Base-by-base conservation (phyloP, 2,113 vertebrate genomes). In the Paradisaea rubra region DNA sequence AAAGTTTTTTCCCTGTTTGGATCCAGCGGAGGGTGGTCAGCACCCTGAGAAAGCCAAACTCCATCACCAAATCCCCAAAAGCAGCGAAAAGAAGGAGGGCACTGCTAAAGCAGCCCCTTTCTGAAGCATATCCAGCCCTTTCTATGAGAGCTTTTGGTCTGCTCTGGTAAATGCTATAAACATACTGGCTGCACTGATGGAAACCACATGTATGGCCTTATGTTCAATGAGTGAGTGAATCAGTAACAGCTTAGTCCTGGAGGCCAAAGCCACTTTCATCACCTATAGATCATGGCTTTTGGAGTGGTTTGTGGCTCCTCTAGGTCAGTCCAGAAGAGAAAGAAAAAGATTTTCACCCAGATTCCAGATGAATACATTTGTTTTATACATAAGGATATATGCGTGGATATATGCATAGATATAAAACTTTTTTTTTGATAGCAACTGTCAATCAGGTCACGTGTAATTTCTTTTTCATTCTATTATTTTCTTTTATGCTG, bases 401-500 rank as follows among this genome's bases (percentile, higher is more conserved):
- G 71, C 7, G 37, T 6, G 50, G 84, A 44, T 65, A 41, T 37
- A 73, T 68, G 71, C 8, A 41, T 6, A 52, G 17, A 79, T 63
- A 15, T 41, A 53, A 23, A 66, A 25, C 33, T 27, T 73, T 54
- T 66, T 73, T 89, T 81, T 64, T 45, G 4, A 57, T 30, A 76
- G 27, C 8, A 86, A 87, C 89, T 95, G 71, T 95, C 92, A 77
- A 28, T 92, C 95, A 68, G 50, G 35, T 42, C 41, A 20, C 42
- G 28, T 11, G 47, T 30, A 72, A 63, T 19, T 39, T 79, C 9
- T 72, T 65, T 81, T 83, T 54, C 23, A 7, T 68, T 80, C 89
- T 56, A 79, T 87, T 91, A 65, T 88, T 92, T 93, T 86, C 74
- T 95, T 82, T 90, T 71, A 91, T 83, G 28, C 53, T 72, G 31